Evolutionary conservation across 2,113 vertebrate species (phyloP), one percentile per base, ranked within the genome.

Genomic region (Takifugu bimaculatus): DNA sequence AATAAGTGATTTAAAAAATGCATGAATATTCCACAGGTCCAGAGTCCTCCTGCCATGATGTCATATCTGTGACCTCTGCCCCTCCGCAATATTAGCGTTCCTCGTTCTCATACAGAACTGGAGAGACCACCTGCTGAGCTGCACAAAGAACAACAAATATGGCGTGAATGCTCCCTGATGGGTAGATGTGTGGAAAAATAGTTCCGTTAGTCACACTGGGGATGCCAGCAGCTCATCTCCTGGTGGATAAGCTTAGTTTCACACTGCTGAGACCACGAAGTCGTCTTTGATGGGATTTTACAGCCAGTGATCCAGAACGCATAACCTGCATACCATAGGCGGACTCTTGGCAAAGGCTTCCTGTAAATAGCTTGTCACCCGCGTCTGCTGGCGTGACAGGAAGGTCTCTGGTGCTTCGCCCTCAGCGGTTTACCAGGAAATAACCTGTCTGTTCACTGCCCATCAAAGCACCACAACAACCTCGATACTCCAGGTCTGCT

Each of bases 201-300:
- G 65, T 73, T 69, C 45, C 65, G 53, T 25, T 58, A 70, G 72
- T 63, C 75, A 54, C 35, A 67, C 54, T 39, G 51, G 55, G 53
- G 53, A 49, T 67, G 70, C 63, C 57, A 69, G 52, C 48, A 68
- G 72, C 81, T 86, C 77, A 74, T 79, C 70, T 85, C 76, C 64
- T 72, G 68, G 60, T 64, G 72, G 60, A 74, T 63, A 65, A 78
- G 74, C 79, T 86, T 77, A 75, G 75, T 68, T 66, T 70, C 68
- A 77, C 72, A 79, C 76, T 44, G 53, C 77, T 72, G 76, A 70
- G 78, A 77, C 68, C 77, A 59, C 70, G 68, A 65, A 74, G 54
- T 45, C 70, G 60, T 58, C 80, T 88, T 87, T 88, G 85, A 89
- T 85, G 77, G 86, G 81, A 89, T 90, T 91, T 88, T 68, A 82